Percentiles rank a stretch among this genome's conserved stretches.
Evolutionary conservation across 2,113 vertebrate species (phyloP).

Genomic region (Symphodus melops): DNA sequence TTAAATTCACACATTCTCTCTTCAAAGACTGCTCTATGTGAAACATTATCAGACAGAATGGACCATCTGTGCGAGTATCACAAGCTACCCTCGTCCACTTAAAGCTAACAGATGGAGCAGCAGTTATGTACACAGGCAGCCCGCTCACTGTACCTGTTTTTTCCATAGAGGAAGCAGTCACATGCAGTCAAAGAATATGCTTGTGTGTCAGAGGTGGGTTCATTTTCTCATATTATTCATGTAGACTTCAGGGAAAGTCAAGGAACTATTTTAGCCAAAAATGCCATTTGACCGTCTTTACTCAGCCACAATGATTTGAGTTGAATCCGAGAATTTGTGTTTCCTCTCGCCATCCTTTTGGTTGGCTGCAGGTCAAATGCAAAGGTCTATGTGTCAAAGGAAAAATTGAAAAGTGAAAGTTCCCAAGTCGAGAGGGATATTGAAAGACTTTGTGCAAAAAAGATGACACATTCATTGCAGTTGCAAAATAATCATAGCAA

Average conservation of each 20-base stretch:
- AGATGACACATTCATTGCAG: background rate
- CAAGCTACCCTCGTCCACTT: constrained; percentile 44
- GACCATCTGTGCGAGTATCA: constrained; percentile 69
- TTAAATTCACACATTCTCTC: constrained; percentile 64
- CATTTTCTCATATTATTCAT: background rate
- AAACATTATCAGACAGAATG: constrained; percentile 65
- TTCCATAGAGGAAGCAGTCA: constrained; percentile 6
- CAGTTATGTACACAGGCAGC: constrained; percentile 30
- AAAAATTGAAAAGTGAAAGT: background rate
- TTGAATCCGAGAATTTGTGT: background rate
- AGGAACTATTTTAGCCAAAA: background rate
- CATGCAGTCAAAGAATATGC: constrained; percentile 32
- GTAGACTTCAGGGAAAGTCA: background rate
- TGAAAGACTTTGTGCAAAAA: background rate
- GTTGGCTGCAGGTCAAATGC: background rate
- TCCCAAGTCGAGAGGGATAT: background rate
- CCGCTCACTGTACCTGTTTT: constrained; percentile 15
- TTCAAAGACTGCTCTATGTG: constrained; percentile 39
- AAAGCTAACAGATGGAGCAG: constrained; percentile 65
- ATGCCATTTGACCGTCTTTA: background rate
- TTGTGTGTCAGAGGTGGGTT: constrained; percentile 18
- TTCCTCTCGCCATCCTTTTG: background rate
- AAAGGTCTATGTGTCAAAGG: background rate
- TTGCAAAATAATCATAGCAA: background rate
- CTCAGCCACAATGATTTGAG: background rate